Evolutionary conservation across 2,797 vertebrate species (phyloP), one percentile per base, ranked within the genome.

Genomic region (Tolypeutes matacus): DNA sequence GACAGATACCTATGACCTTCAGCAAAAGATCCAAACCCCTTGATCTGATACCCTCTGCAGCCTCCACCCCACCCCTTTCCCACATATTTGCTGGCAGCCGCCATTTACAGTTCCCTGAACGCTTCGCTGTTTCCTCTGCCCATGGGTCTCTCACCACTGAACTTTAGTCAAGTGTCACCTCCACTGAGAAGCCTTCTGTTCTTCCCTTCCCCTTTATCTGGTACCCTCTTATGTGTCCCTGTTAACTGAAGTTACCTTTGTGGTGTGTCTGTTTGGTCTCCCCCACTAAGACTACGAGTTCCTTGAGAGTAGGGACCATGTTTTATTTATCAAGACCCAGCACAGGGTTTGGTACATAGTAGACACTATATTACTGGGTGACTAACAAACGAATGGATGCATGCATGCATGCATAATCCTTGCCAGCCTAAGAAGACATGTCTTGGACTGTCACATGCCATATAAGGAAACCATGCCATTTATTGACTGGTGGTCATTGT

Each of bases 361-460:
- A 25, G 18, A 62, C 62, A 5, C 27, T 49, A 29, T 31, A 14
- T 75, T 23, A 18, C 56, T n/a, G 3, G 46, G 4, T 15, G 25
- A 34, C 46, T 25, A 7, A 27, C 65, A 10, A 82, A 31, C 4
- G 23, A 27, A 60, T 17, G 29, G 46, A 36, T 46, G 67, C 31
- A 39, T 42, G 15, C 3, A 6, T 5, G 4, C n/a, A 6, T 39
- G 12, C 2, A 0, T 2, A 17, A 4, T 20, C 39, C 78, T 15
- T 18, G 31, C 25, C 42, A n/a, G 42, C 34, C 23, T 65, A n/a
- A 42, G 13, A 62, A 36, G 23, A 64, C 10, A 36, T 6, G 17
- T 31, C 25, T 69, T 15, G 53, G 58, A 64, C 29, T 31, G 23
- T 51, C 83, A 17, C 13, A 23, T 4, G 27, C 46, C 72, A 46